Evolutionary conservation across 23 tunicate genomes (phyloP), one percentile per base, ranked within the genome.

Genomic region (Oikopleura dioica): DNA sequence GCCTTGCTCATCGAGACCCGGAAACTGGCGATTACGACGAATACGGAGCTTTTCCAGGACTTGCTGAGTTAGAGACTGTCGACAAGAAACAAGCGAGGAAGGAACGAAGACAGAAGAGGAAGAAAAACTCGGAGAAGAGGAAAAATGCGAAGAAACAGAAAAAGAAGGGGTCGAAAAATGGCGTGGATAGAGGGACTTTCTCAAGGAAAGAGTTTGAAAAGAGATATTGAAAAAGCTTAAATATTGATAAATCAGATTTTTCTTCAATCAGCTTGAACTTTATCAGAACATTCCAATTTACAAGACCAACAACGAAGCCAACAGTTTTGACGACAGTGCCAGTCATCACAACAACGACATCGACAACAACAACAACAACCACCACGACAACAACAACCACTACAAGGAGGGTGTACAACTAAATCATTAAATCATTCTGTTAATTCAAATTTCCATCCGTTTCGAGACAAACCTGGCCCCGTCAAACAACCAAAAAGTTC

Each of bases 11-110:
- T 31, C 16, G 72, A 28, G 26, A 63, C 72, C 16, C 16, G 33
- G 72, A 63, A 63, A 63, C 72, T 28, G 72, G 72, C 30, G 72
- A 63, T 63, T 63, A 63, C 33, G 72, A 63, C 33, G 72, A 63
- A 2, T 63, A 63, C 72, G 72, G 72, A 16, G 30, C 72, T 16
- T 63, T 12, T 63, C 72, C 4, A 28, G 29, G 30, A 2, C 30
- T 2, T 21, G 33, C 30, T 63, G 33, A 23, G 16, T 9, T 9
- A 21, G 55, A 44, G 16, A 44, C 21, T 44, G 21, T 44, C 21
- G 55, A 44, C 21, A 63, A 63, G 33, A 28, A 63, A 28, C 16
- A 28, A 12, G 26, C 29, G 33, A 63, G 26, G 26, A 63, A 28
- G 26, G 72, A 63, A 63, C 30, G 26, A 24, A 24, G 72, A 63